A percentile compares a stretch with the other conserved stretches of the same genome.
These are phyloP conservation scores for Gisinianus flammeolus DNA, from an alignment of 2,888 invertebrate genomes.

Conservation along the genomic window DNA sequence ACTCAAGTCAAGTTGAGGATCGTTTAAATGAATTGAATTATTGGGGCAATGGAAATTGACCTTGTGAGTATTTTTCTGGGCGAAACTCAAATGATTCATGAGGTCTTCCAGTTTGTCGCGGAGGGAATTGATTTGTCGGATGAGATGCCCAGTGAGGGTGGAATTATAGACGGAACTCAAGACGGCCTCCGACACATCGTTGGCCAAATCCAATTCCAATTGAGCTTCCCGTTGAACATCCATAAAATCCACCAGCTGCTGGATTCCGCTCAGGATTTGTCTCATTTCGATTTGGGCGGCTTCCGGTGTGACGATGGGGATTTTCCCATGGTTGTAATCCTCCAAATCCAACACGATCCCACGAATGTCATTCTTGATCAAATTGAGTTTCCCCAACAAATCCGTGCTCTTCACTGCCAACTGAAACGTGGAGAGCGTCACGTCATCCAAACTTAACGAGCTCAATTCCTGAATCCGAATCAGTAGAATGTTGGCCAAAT, in stretches of 20 bases:
- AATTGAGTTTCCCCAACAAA: slow-evolving; percentile 23
- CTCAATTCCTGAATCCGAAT: slow-evolving; percentile 40
- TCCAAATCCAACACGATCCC: slow-evolving; percentile 20
- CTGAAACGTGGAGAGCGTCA: slow-evolving; percentile 18
- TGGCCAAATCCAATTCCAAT: slow-evolving; percentile 57
- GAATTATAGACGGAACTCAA: slow-evolving; percentile 40
- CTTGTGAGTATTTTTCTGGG: background rate
- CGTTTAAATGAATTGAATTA: background rate
- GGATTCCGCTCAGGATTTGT: slow-evolving; percentile 60
- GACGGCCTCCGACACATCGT: slow-evolving; percentile 53
- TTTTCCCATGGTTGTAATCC: slow-evolving; percentile 43
- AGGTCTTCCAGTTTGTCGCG: slow-evolving; percentile 18
- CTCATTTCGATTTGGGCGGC: slow-evolving; percentile 62
- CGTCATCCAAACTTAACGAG: slow-evolving; percentile 33
- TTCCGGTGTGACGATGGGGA: slow-evolving; percentile 59
- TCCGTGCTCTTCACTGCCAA: slow-evolving; percentile 34
- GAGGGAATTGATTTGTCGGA: slow-evolving; percentile 30
- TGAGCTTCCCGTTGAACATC: slow-evolving; percentile 52
- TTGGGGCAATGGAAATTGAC: background rate
- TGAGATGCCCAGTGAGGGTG: background rate
- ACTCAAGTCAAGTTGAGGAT: background rate
- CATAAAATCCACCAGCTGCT: slow-evolving; percentile 60
- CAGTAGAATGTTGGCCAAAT: slow-evolving; percentile 36
- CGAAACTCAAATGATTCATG: slow-evolving; percentile 9
- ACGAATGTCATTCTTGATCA: slow-evolving; percentile 35